phyloP scores from a whole-genome alignment of 2,113 vertebrate species.

The Glareola pratincola region DNA sequence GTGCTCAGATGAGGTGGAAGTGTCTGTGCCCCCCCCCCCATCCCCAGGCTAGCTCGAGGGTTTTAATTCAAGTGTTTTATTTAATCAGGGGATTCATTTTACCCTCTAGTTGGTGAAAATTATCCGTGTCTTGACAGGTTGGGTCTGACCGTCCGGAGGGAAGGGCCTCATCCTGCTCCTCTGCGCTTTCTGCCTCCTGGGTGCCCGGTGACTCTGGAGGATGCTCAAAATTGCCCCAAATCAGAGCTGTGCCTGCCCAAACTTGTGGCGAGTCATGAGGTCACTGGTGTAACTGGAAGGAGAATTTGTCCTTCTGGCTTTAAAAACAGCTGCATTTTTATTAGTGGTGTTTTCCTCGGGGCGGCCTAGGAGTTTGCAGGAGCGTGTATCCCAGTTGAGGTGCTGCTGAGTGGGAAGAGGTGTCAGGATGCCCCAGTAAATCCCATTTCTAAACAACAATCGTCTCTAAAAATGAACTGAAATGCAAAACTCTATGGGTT shows the following conservation, averaged over 20 bases:
- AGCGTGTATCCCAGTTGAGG: not conserved
- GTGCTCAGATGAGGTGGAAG: not conserved
- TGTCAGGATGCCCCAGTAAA: not conserved
- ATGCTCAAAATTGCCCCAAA: conserved; percentile 14
- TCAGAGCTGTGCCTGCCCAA: not conserved
- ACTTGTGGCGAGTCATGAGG: not conserved
- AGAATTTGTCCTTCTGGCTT: conserved; percentile 19
- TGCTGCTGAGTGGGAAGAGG: fast-evolving
- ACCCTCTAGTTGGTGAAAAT: not conserved
- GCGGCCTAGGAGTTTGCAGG: not conserved
- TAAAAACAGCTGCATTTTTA: conserved; percentile 11
- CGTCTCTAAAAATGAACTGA: not conserved
- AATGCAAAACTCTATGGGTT: not conserved
- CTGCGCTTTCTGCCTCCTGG: not conserved
- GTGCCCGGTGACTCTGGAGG: not conserved
- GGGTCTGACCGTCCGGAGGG: not conserved
- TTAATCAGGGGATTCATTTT: not conserved
- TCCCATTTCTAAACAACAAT: not conserved
- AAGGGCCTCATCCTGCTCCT: not conserved
- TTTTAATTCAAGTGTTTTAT: not conserved
- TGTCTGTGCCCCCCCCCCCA: not conserved
- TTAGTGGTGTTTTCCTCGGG: not conserved
- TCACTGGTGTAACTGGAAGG: conserved; percentile 43
- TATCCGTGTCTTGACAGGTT: not conserved
- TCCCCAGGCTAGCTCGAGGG: not conserved